Percentiles rank a stretch among this genome's conserved stretches.
These are phyloP conservation scores for Nephila pilipes DNA, from an alignment of 1,140 invertebrate genomes.

Conservation along the genomic window DNA sequence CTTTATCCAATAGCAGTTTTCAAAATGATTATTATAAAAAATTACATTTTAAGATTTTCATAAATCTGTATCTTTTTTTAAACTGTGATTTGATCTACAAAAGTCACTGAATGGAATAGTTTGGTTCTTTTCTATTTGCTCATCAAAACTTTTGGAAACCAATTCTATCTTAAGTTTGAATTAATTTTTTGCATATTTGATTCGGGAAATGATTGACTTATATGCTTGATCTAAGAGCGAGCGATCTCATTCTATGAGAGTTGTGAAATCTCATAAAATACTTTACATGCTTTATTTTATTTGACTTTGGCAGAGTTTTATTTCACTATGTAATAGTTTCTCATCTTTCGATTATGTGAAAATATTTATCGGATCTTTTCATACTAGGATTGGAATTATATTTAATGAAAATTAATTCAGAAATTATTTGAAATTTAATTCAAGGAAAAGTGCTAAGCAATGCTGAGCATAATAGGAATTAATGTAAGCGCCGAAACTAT, in stretches of 20 bases:
- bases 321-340: not conserved
- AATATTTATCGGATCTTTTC: not conserved
- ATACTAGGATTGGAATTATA: no score
- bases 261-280: not conserved
- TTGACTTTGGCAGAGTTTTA: not conserved
- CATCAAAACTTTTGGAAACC: not conserved
- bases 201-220: not conserved
- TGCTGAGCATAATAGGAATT: no score
- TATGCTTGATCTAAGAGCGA: not conserved
- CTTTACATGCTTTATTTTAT: not conserved
- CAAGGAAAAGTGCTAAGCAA: no score
- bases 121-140: not conserved
- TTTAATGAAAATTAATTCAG: no score
- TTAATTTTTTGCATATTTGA: not conserved
- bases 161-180: not conserved
- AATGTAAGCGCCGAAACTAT: no score
- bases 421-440: no score
- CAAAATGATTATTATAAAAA: no score
- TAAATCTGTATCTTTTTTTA: no score
- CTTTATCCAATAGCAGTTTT: no score
- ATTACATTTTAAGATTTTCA: no score
- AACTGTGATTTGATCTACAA: not conserved
- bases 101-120: not conserved
- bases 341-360: not conserved
- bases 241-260: not conserved